Conservation (phyloP, 2,888 invertebrate genomes). For the Crepidodera aurea region DNA sequence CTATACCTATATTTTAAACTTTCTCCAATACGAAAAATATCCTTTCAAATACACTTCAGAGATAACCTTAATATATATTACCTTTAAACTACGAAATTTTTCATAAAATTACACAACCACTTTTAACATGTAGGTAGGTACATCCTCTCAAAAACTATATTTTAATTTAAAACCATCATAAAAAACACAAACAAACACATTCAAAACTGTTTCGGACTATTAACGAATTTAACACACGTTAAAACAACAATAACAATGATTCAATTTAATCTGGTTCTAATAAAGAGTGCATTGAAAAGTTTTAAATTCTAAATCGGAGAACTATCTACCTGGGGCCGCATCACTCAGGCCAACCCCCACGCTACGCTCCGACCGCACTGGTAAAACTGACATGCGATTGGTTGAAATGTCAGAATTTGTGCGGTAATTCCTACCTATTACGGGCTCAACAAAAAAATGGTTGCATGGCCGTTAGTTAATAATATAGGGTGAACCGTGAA, state of each 20-base stretch:
- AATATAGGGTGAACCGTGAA: slow-evolving; percentile 30
- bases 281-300: slow-evolving; percentile 41
- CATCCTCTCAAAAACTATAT: too few species aligned
- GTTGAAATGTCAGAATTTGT: slow-evolving; percentile 44
- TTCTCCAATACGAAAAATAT: too few species aligned
- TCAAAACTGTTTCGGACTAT: neutral
- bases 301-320: slow-evolving; percentile 39
- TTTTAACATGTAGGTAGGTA: too few species aligned
- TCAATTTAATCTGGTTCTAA: slow-evolving; percentile 8
- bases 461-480: slow-evolving; percentile 34
- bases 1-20: too few species aligned
- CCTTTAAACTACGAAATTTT: too few species aligned
- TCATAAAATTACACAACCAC: too few species aligned
- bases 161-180: too few species aligned
- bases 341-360: slow-evolving; percentile 47
- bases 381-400: slow-evolving; percentile 56
- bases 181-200: neutral
- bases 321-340: slow-evolving; percentile 42
- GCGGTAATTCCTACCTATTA: slow-evolving; percentile 37
- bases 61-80: too few species aligned
- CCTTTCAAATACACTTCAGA: too few species aligned
- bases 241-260: neutral
- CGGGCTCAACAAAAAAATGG: slow-evolving; percentile 33
- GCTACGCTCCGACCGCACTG: slow-evolving; percentile 42
- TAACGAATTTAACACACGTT: neutral